A percentile compares a stretch with the other conserved stretches of the same genome.
Evolutionary conservation across 2,888 invertebrate genomes (phyloP).

Genomic region (Polylopha cassiicola): DNA sequence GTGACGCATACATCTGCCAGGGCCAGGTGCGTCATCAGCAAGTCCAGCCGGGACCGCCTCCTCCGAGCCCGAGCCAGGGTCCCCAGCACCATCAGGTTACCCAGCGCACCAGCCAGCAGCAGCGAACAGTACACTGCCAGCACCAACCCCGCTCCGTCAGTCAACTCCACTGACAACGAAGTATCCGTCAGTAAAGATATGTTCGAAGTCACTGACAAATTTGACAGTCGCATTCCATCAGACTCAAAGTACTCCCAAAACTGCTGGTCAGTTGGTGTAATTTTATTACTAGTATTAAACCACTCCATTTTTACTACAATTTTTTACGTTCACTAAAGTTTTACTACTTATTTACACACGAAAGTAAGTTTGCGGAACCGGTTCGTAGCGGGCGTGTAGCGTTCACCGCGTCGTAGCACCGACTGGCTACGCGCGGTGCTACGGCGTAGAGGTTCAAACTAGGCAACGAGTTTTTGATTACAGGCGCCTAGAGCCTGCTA

Average conservation of each 20-base stretch:
- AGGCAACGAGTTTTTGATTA: too few relatives aligned
- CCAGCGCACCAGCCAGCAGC: constrained; percentile 81
- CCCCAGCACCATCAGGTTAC: constrained; percentile 83
- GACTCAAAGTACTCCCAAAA: constrained; percentile 63
- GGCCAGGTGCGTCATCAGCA: constrained; percentile 87
- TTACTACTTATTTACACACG: neutral
- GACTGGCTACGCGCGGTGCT: constrained; percentile 24
- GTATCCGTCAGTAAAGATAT: constrained; percentile 17
- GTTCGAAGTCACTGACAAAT: constrained; percentile 25
- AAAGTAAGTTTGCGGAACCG: neutral
- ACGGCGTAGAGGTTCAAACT: too few relatives aligned
- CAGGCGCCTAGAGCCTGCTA: too few relatives aligned
- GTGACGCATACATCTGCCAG: constrained; percentile 89
- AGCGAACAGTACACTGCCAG: constrained; percentile 80
- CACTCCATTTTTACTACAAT: neutral
- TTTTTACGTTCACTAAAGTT: too few relatives aligned
- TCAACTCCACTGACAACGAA: constrained; percentile 22
- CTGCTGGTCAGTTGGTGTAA: constrained; percentile 32
- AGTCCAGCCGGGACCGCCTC: constrained; percentile 83
- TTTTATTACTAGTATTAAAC: constrained; percentile 3
- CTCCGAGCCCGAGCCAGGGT: constrained; percentile 80
- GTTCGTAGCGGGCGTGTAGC: constrained; percentile 21
- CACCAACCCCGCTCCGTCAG: constrained; percentile 42
- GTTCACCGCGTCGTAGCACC: constrained; percentile 28
- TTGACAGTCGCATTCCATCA: constrained; percentile 24